Evolutionary conservation across 2,113 vertebrate genomes (phyloP), one percentile per base, ranked within the genome.

Genomic region (Pollachius pollachius): DNA sequence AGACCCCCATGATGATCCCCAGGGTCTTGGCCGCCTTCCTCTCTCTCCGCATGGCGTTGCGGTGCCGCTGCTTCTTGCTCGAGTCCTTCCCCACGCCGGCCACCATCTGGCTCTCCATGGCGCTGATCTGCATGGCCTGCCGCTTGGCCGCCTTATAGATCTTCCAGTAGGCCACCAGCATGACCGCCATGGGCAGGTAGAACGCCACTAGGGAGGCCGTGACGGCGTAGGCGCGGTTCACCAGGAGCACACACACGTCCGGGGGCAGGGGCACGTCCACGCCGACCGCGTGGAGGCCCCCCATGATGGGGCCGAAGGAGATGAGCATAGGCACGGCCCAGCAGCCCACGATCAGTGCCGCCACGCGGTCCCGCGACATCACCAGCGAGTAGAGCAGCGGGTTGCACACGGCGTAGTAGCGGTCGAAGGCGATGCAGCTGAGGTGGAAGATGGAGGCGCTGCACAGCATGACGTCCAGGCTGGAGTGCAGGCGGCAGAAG

Each of bases 401-500:
- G 81, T 92, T 90, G 80, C 93, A 94, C 61, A 94, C 91, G 1
- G 93, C 93, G 3, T 92, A 92, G 71, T 94, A 94, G 71, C 93
- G 91, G 72, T 94, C 93, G 19, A 91, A 92, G 7, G 93, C 90
- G 4, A 94, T 93, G 84, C 92, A 93, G 80, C 93, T 92, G 60
- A 94, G 86, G 67, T 94, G 93, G 58, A 94, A 92, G 69, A 94
- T 94, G 54, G 93, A 94, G 16, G 92, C 91, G 4, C 92, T 92
- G 81, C 92, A 92, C 1, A 94, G 89, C 92, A 94, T 92, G 57
- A 94, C 92, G 23, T 94, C 93, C 9, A 94, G 85, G 76, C 93
- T 93, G 5, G 90, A 92, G 70, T 94, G 93, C 54, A 94, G 78
- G 48, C 75, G 81, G 60, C 92, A 94, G 67, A 94, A 92, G 21